A percentile compares a stretch with the other conserved stretches of the same genome.
phyloP scores from a whole-genome alignment of 2,113 vertebrate species.

The Callocephalon fimbriatum region DNA sequence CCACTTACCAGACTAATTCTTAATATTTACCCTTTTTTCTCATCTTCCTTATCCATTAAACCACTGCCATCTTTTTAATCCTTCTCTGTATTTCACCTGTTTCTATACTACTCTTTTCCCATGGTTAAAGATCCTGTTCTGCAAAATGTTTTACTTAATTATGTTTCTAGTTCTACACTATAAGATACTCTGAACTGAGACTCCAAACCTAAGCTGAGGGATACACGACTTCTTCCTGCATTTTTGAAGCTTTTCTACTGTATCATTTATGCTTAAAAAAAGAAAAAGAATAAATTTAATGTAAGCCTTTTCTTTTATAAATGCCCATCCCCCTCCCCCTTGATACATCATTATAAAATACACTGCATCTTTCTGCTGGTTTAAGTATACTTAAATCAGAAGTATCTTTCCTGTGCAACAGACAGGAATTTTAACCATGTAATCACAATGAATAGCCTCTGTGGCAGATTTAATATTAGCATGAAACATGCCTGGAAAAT shows the following conservation, averaged over 20 bases:
- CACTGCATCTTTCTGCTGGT: neutral
- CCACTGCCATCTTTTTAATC: neutral
- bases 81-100: neutral
- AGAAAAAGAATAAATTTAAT: neutral
- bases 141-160: neutral
- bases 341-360: neutral
- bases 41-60: neutral
- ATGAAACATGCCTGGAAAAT: neutral
- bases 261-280: neutral
- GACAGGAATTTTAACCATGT: neutral
- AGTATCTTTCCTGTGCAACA: neutral
- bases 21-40: neutral
- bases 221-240: neutral
- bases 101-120: neutral
- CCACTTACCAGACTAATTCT: neutral
- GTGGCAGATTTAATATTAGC: neutral
- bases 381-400: neutral
- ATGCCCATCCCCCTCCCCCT: neutral
- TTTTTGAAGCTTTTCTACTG: neutral
- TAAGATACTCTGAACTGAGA: neutral
- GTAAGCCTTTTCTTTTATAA: neutral
- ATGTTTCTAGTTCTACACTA: neutral
- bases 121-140: neutral
- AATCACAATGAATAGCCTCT: neutral
- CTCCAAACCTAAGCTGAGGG: neutral